phyloP scores from a whole-genome alignment of 2,113 vertebrate species.

The Fulmarus glacialis region DNA sequence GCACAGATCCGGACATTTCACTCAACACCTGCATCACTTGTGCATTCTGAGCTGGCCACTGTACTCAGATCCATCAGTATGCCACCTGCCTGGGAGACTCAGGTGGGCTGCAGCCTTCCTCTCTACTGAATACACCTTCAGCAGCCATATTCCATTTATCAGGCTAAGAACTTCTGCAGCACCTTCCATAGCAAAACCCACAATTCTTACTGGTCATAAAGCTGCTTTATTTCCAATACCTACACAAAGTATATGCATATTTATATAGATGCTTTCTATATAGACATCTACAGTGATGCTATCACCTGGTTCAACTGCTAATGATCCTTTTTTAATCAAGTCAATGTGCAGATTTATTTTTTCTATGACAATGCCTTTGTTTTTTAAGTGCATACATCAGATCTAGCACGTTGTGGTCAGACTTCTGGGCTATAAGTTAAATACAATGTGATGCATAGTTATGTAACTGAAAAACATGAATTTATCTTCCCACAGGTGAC shows the following conservation, averaged over 20 bases:
- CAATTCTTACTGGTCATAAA: neutral
- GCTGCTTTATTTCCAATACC: neutral
- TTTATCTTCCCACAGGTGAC: neutral
- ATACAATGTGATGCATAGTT: neutral
- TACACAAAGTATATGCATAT: neutral
- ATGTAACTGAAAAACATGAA: neutral
- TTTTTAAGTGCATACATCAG: neutral
- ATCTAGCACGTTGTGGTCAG: neutral
- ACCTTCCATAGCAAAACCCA: neutral
- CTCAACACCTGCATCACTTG: neutral
- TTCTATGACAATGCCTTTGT: neutral
- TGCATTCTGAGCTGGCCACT: neutral
- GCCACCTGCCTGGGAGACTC: neutral
- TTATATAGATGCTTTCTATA: neutral
- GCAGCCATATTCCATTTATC: neutral
- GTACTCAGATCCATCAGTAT: accelerated
- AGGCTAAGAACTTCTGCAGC: neutral
- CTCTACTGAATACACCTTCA: neutral
- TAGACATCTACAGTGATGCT: neutral
- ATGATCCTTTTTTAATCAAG: neutral
- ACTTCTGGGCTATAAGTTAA: neutral
- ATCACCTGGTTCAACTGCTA: neutral
- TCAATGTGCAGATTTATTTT: neutral
- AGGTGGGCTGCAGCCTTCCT: neutral
- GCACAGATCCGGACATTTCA: neutral